Evolutionary conservation across 2,888 invertebrate species (phyloP), one percentile per base, ranked within the genome.

Genomic region (Melanophora roralis): DNA sequence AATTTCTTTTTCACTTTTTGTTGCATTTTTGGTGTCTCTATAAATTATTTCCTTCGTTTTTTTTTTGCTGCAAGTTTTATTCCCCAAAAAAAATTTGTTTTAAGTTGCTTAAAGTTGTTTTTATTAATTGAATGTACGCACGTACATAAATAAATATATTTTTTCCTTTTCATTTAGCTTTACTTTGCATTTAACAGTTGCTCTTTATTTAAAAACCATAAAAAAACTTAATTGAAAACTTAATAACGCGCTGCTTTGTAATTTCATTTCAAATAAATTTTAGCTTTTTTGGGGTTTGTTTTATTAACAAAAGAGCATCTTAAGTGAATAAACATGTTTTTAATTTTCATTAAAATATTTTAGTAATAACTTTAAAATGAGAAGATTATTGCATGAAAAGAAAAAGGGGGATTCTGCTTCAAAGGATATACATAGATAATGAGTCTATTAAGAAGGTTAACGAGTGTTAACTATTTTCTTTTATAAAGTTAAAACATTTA

Each of bases 1-100:
- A 80, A 81, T 78, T 79, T 57, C 65, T 59, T 69, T n/a, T 55
- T 77, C 72, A 76, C 11, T 64, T 51, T 57, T 73, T 1, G 7
- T 51, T 51, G n/a, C 1, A 4, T 34, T 32, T 67, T 55, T 67
- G 67, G 16, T 62, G 53, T 68, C 60, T 38, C 53, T 64, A 73
- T 65, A 65, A 73, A 47, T 49, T 73, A 57, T 65, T 65, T 73
- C 57, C 65, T 65, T 38, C 12, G 43, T 45, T 71, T 43, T 78
- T 71, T 38, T 43, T 45, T 49, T 40, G 19, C 34, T 36, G 36
- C 12, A 11, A 9, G 19, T 45, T 45, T 19, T 8, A 19, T 19
- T 19, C 16, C 16, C 1, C 7, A 21, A 45, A 9, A 45, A 21
- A 53, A 57, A 60, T 27, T 16, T 27, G 7, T 40, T 32, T 47